Evolutionary conservation across 2,888 invertebrate genomes (phyloP), one percentile per base, ranked within the genome.

Genomic region (Acleris literana): DNA sequence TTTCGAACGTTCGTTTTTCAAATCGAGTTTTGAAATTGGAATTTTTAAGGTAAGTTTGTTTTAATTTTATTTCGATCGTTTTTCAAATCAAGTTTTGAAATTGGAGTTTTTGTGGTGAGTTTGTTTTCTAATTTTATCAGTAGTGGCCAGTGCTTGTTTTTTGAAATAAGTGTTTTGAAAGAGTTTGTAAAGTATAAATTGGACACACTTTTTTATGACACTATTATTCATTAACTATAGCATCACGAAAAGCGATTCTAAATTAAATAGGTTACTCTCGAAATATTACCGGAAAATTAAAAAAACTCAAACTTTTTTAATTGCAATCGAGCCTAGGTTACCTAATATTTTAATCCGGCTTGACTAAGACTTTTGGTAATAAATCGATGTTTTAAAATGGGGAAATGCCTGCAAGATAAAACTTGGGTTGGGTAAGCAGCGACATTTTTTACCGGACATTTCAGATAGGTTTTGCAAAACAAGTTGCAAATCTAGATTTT

Each of bases 401-500:
- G 18, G 62, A 66, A 66, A 60, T 55, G 61, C 52, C 25, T 61
- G 17, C 44, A 52, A 62, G 56, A 7, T n/a, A 22, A 11, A 17
- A 65, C 61, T 66, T 33, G 16, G 55, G 44, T 66, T 33, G 16
- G 51, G 51, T 29, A 55, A 51, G 49, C 51, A 44, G 60, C 44
- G 48, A 39, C 54, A 65, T 51, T 65, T 62, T 66, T 66, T 66
- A 56, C 25, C 56, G 39, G 46, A 25, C 29, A 61, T 66, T 62
- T 61, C 61, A 57, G 33, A 20, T 52, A 62, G 39, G 48, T 62
- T 66, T 66, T 57, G 62, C 52, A 53, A 66, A 62, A 46, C 18
- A 57, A 9, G 13, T 46, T 53, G 33, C 44, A 20, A 52, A 49
- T 57, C 62, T 66, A 57, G 61, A 62, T 52, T 46, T 61, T 55